phyloP scores from a whole-genome alignment of 2,888 invertebrate genomes.

The Pegoplata infirma region DNA sequence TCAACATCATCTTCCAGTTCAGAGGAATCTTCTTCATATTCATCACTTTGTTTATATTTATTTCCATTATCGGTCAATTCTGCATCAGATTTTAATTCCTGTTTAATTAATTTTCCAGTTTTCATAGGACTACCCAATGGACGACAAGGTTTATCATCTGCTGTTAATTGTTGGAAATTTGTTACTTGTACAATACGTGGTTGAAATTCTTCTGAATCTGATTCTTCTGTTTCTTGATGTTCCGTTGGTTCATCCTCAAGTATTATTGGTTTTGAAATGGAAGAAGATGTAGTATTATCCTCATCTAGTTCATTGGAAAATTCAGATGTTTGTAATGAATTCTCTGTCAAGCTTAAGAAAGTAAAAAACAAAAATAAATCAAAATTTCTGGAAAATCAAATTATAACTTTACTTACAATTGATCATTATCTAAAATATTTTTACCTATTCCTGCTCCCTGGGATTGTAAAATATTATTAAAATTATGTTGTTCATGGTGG shows the following conservation, averaged over 20 bases:
- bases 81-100: slow-evolving; percentile 64
- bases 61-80: slow-evolving; percentile 49
- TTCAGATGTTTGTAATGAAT: slow-evolving; percentile 43
- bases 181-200: slow-evolving; percentile 77
- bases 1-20: slow-evolving; percentile 19
- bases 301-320: slow-evolving; percentile 39
- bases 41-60: slow-evolving; percentile 16
- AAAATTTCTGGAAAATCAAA: neutral
- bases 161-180: slow-evolving; percentile 71
- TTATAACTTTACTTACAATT: slow-evolving; percentile 44
- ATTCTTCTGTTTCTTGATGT: slow-evolving; percentile 52
- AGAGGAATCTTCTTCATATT: slow-evolving; percentile 40
- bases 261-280: neutral
- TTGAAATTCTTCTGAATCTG: slow-evolving; percentile 67
- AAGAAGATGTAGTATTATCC: slow-evolving; percentile 28
- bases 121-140: slow-evolving; percentile 11
- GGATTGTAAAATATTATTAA: slow-evolving; percentile 25
- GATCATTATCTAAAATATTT: slow-evolving; percentile 31
- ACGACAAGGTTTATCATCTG: neutral
- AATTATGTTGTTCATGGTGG: slow-evolving; percentile 38
- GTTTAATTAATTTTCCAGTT: slow-evolving; percentile 61
- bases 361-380: neutral
- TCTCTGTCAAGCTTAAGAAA: slow-evolving; percentile 47
- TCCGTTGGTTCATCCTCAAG: neutral
- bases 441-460: slow-evolving; percentile 19